Percentiles rank a stretch among this genome's conserved stretches.
Evolutionary conservation across 1,140 invertebrate genomes (phyloP).

Genomic region (Dreissena rostriformis): DNA sequence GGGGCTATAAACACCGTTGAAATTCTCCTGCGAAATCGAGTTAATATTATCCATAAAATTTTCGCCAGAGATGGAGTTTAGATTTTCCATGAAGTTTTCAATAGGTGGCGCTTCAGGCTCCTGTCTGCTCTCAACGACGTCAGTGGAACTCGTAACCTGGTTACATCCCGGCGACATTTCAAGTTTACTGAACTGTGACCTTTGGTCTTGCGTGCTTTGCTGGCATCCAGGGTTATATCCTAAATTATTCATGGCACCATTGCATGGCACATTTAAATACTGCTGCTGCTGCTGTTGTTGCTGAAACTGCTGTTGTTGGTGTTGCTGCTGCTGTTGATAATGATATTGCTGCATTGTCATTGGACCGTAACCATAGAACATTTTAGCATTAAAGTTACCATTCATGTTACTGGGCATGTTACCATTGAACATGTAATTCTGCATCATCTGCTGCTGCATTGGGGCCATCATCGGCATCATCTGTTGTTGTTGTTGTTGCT

Average conservation of each 20-base stretch:
- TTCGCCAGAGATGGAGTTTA: constrained; percentile 76
- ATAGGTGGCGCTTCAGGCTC: constrained; percentile 72
- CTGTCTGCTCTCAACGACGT: constrained; percentile 64
- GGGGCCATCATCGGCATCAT: constrained; percentile 11
- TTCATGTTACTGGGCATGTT: constrained; percentile 1
- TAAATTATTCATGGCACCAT: constrained; percentile 47
- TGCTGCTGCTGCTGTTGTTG: constrained; percentile 65
- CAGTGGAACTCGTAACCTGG: constrained; percentile 81
- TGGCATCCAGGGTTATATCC: constrained; percentile 52
- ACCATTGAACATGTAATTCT: constrained; percentile 50
- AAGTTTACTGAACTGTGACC: constrained; percentile 57
- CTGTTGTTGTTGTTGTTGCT: constrained; percentile 37
- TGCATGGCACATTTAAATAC: constrained; percentile 46
- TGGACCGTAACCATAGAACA: not conserved
- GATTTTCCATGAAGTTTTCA: constrained; percentile 78
- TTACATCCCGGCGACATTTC: constrained; percentile 81
- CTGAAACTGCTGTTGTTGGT: constrained; percentile 60
- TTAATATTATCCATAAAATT: constrained; percentile 78
- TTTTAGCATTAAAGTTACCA: not conserved
- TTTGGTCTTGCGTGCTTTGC: constrained; percentile 42
- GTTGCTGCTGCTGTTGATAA: constrained; percentile 47
- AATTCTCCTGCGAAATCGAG: constrained; percentile 75
- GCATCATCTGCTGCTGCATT: constrained; percentile 62
- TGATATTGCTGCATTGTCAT: constrained; percentile 5
- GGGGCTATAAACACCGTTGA: constrained; percentile 66